Conservation (phyloP, 2,888 invertebrate genomes). For the Sthenelais limicola region DNA sequence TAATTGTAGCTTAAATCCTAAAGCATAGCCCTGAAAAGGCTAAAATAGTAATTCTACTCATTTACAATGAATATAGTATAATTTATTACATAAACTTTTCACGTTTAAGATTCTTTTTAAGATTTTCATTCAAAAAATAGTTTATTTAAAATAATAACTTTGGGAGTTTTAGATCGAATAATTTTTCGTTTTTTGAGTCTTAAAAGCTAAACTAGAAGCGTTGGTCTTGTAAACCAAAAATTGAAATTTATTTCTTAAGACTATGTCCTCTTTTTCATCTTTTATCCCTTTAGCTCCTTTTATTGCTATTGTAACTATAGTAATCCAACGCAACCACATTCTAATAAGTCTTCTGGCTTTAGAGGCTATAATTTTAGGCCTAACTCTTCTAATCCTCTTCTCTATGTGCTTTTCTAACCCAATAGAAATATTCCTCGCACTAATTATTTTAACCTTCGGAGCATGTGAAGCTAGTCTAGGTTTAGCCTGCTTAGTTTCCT, state of each 20-base stretch:
- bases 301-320: slow-evolving; percentile 34
- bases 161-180: slow-evolving; percentile 49
- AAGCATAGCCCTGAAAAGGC: slow-evolving; percentile 53
- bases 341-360: slow-evolving; percentile 50
- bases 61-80: slow-evolving; percentile 49
- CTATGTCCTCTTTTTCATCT: slow-evolving; percentile 22
- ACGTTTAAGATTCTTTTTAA: slow-evolving; percentile 40
- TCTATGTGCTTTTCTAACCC: background rate
- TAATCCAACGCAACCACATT: slow-evolving; percentile 51
- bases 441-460: slow-evolving; percentile 54
- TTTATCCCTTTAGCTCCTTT: slow-evolving; percentile 25
- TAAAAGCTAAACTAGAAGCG: slow-evolving; percentile 47
- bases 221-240: slow-evolving; percentile 57
- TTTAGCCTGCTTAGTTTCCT: slow-evolving; percentile 77
- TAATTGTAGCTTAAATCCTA: slow-evolving; percentile 53
- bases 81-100: slow-evolving; percentile 51
- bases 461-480: slow-evolving; percentile 80
- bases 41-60: slow-evolving; percentile 43
- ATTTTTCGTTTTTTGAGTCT: slow-evolving; percentile 19
- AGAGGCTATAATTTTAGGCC: slow-evolving; percentile 49
- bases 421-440: slow-evolving; percentile 41
- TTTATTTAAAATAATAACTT: slow-evolving; percentile 52
- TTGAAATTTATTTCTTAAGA: slow-evolving; percentile 45
- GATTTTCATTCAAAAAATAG: slow-evolving; percentile 49
- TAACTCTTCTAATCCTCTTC: slow-evolving; percentile 42